Evolutionary conservation across 2,888 invertebrate genomes (phyloP), one percentile per base, ranked within the genome.

Genomic region (Dascillus cervinus): DNA sequence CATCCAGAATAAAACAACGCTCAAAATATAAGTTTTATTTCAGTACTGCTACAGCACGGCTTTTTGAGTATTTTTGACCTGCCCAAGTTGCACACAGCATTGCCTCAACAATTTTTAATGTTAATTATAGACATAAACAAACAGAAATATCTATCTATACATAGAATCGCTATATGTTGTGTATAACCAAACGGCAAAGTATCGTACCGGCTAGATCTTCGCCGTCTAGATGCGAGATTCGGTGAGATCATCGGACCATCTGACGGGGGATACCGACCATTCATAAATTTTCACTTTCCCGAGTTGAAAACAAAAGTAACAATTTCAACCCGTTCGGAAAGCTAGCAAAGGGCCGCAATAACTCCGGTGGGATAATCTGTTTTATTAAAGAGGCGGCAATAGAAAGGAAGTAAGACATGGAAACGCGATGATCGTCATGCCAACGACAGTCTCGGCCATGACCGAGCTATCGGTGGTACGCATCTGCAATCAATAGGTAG

Each of bases 41-140:
- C 65, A 66, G 65, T 65, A 64, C 65, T 57, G 56, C 56, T 58
- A 60, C 41, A 63, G 61, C 63, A 64, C 60, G 58, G 64, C 65
- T 65, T 66, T 65, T 65, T 64, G 64, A 62, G 66, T 67, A 67
- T 69, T 69, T 67, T 66, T 63, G 67, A 67, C 64, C 65, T 64
- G 62, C 62, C 65, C 62, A 65, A 65, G 64, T 65, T 58, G 58
- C 62, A 60, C 56, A 57, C 58, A 58, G 59, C 56, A 59, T 59
- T 61, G 60, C 62, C 60, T 58, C 60, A 62, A 63, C 60, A 62
- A 64, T 60, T 64, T 64, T 64, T 64, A 65, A 64, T 64, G 65
- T 66, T 67, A 66, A 67, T 65, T 66, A 65, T 66, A 67, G 66
- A 66, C 65, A 65, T 67, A 66, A 67, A 67, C 66, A 66, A 64